These are phyloP conservation scores for Lagria hirta DNA, from an alignment of 2,888 invertebrate genomes.

Conservation along the genomic window DNA sequence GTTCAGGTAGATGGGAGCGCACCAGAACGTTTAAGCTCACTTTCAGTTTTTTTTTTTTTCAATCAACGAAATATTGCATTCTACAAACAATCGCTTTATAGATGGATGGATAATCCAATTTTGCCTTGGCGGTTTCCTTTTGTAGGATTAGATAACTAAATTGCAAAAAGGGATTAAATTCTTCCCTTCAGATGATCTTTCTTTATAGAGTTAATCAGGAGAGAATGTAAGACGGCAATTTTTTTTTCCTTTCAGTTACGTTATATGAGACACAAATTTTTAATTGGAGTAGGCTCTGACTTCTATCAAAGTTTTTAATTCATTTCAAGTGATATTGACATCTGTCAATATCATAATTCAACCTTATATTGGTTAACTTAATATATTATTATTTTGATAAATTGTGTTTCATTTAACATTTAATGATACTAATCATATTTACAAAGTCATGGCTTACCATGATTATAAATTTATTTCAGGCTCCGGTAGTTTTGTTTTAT, in stretches of 20 bases:
- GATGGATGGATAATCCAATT: conserved; percentile 15
- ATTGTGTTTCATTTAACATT: too few relatives aligned
- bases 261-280: too few relatives aligned
- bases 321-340: too few relatives aligned
- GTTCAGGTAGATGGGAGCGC: conserved; percentile 16
- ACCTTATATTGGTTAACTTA: too few relatives aligned
- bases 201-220: neutral
- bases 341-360: too few relatives aligned
- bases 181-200: conserved; percentile 2
- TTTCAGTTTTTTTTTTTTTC: conserved; percentile 26
- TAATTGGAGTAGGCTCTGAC: too few relatives aligned
- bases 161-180: conserved; percentile 15
- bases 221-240: conserved; percentile 3
- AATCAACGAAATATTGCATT: conserved; percentile 1
- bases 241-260: too few relatives aligned
- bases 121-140: conserved; percentile 8
- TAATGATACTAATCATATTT: conserved; percentile 2
- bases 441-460: neutral
- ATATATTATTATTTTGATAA: conserved; percentile 1
- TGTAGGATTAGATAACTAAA: conserved; percentile 9
- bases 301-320: too few relatives aligned
- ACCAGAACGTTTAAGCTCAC: conserved; percentile 15
- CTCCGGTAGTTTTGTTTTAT: too few relatives aligned
- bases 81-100: conserved; percentile 9
- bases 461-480: neutral